Conservation (phyloP, 1,140 invertebrate species). For the Hycleus phaleratus region DNA sequence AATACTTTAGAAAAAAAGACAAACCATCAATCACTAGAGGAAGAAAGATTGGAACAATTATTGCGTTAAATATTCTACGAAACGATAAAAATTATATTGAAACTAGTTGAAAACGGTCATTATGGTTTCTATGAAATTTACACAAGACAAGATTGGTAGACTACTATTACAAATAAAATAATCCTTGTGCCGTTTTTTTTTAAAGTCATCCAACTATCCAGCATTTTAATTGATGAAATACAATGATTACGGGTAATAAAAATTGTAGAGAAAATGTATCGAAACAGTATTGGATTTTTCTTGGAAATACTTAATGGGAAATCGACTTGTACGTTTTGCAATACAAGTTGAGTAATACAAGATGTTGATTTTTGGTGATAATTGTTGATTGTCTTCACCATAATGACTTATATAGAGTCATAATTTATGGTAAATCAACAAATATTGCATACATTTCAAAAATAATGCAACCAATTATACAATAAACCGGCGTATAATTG, state of each 20-base stretch:
- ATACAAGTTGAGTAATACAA: slow-evolving; percentile 1
- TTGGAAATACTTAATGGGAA: neutral
- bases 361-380: slow-evolving; percentile 10
- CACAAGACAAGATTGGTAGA: neutral
- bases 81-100: slow-evolving; percentile 8
- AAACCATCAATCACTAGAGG: too few relatives aligned
- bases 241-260: slow-evolving; percentile 2
- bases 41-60: neutral
- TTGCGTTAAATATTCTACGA: slow-evolving; percentile 13
- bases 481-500: too few relatives aligned
- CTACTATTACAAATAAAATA: neutral
- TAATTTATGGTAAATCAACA: too few relatives aligned
- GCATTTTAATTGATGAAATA: slow-evolving; percentile 4
- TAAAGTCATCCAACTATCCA: too few relatives aligned
- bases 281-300: slow-evolving; percentile 4
- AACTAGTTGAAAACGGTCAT: neutral
- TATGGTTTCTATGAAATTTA: slow-evolving; percentile 7
- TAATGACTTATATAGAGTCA: too few relatives aligned
- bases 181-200: slow-evolving; percentile 11
- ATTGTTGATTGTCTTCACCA: slow-evolving; percentile 2
- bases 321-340: neutral
- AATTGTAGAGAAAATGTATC: slow-evolving; percentile 5
- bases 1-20: neutral
- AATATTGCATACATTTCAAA: too few relatives aligned
- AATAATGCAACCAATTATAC: too few relatives aligned